Evolutionary conservation across 35 echinoderm and acorn worm genomes (phyloP), one percentile per base, ranked within the genome.

Genomic region (Lytechinus variegatus): DNA sequence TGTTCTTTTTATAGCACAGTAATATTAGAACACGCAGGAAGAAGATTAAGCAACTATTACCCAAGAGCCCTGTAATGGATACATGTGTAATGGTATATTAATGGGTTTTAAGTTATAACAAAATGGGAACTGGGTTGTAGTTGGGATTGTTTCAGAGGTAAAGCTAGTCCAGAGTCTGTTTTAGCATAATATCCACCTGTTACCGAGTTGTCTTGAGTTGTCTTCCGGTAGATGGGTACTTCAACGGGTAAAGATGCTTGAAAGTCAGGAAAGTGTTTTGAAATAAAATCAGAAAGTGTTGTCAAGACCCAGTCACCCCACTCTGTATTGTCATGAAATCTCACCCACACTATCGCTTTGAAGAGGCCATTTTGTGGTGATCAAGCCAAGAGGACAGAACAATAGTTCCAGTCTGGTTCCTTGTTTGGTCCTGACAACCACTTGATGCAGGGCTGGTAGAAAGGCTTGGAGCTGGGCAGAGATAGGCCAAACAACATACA

Each of bases 361-460:
- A 79, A 79, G 66, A 24, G 66, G 14, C 66, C 66, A n/a, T 79
- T 79, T 79, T 79, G 24, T 58, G 56, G 66, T 79, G 66, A 79
- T 79, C 66, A 79, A 79, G 19, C 66, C 66, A 79, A 79, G 66
- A 79, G 66, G 66, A n/a, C 16, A 0, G 66, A 79, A 79, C 21
- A 79, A 79, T 79, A 79, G 66, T 79, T 79, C 66, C 66, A 79
- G 66, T 79, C 19, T 4, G 66, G 66, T 19, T 79, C 66, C 19
- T 19, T 79, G 66, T 79, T 79, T 79, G 66, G 66, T 79, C 66
- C 66, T 79, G n/a, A 79, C 66, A 79, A 79, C 66, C 66, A 79
- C 66, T 79, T 79, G 66, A 79, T 24, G 14, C 66, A 5, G 19
- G 66, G 66, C 66, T 24, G 66, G n/a, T 19, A 79, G 66, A 4